Evolutionary conservation across 2,888 invertebrate species (phyloP), one percentile per base, ranked within the genome.

Genomic region (Raillietiella orientalis): DNA sequence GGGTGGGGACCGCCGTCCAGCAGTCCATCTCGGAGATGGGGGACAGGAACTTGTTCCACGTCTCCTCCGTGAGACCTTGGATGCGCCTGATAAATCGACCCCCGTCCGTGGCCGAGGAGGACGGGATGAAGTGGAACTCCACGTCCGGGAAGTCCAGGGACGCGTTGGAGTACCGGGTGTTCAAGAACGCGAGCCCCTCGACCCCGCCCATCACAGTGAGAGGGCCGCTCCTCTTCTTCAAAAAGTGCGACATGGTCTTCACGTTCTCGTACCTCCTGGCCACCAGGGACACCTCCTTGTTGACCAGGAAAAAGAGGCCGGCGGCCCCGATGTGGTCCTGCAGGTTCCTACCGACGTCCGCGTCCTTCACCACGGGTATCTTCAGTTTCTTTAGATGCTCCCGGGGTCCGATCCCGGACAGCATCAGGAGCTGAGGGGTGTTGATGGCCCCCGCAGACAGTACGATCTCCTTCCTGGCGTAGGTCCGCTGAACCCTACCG

Each of bases 241-340:
- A 19, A 19, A 22, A 28, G 16, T 28, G 25, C 8, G 21, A 16
- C 11, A 28, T 16, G 26, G 19, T 25, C 10, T 25, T 25, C 3
- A 20, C 21, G 10, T 28, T 28, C 21, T 28, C 28, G 15, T 20
- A 28, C 21, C 38, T 31, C 5, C 34, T 28, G 24, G 37, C 37
- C 17, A 37, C 31, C 11, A 37, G 31, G 5, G 37, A 35, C 11
- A 34, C 32, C 16, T 34, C 32, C 11, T 32, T 28, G 5, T 35
- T 32, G 5, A 37, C 33, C 44, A 66, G 52, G 36, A 79, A 82
- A 0, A 75, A 66, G 10, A 79, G 46, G 0, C 77, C 77, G 0
- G 77, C 77, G 1, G 74, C 49, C 0, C 71, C 77, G 9, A 79
- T 62, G 40, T 82, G 82, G 40, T 82, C 79, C 47, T 79, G 79